Evolutionary conservation across 1,140 invertebrate species (phyloP).

Genomic region (Drosophila parvula): DNA sequence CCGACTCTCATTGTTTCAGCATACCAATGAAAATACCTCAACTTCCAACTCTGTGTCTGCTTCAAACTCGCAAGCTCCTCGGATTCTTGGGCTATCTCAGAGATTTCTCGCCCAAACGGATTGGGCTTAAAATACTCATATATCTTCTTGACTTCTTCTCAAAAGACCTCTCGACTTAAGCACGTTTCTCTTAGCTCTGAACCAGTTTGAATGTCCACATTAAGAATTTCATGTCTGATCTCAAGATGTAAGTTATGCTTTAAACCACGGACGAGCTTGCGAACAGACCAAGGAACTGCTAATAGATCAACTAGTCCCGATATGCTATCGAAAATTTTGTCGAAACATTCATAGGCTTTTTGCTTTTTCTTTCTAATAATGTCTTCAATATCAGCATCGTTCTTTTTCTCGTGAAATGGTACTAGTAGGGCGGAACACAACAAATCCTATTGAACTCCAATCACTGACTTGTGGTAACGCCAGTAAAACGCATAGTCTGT

Average conservation of each 20-base stretch:
- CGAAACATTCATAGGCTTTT: background rate
- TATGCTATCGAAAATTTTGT: background rate
- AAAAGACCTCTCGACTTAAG: constrained; percentile 4
- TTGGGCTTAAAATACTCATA: background rate
- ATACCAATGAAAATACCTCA: background rate
- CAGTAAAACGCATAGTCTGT: constrained; percentile 2
- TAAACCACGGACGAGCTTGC: background rate
- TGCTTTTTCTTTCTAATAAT: constrained; percentile 1
- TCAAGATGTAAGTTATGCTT: constrained; percentile 2
- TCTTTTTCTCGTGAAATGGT: background rate
- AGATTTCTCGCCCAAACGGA: background rate
- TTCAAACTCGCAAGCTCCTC: background rate
- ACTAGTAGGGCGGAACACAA: constrained; percentile 3
- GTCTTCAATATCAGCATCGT: background rate
- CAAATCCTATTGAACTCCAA: background rate
- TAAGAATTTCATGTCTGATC: constrained; percentile 2
- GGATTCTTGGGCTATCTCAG: background rate
- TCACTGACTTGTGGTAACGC: constrained; percentile 1
- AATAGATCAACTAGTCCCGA: background rate
- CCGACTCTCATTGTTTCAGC: too few species aligned
- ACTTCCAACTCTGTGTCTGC: background rate
- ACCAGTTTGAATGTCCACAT: background rate
- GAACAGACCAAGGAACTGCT: background rate
- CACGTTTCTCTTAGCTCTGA: background rate
- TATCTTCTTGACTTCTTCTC: constrained; percentile 1